Conservation (phyloP, 2,797 vertebrate genomes). For the Austrolebias charrua region DNA sequence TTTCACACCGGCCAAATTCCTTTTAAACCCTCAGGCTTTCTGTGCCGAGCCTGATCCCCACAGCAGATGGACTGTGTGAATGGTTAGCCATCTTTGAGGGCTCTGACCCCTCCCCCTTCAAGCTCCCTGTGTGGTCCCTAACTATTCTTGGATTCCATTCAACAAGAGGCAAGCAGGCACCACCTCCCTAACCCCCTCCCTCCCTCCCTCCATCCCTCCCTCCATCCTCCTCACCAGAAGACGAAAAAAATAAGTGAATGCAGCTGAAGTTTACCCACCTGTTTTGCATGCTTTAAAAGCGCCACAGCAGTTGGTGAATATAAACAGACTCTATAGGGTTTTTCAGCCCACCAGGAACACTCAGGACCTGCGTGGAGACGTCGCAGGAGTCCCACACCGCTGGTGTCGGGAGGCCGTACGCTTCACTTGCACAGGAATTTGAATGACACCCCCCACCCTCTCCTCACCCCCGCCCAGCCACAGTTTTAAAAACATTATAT, state of each 20-base stretch:
- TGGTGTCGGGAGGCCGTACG: conserved; percentile 27
- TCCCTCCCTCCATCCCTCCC: conserved; percentile 25
- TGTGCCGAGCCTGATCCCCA: conserved; percentile 82
- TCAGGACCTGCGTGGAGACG: conserved; percentile 55
- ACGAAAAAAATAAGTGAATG: conserved; percentile 79
- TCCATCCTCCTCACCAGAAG: conserved; percentile 69
- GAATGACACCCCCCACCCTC: conserved; percentile 3
- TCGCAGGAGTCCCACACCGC: conserved; percentile 43
- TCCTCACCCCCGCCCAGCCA: conserved; percentile 4
- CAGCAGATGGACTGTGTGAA: conserved; percentile 97
- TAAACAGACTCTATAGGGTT: conserved; percentile 75
- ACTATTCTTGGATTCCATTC: conserved; percentile 96
- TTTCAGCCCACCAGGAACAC: conserved; percentile 69
- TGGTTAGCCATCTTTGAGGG: conserved; percentile 94
- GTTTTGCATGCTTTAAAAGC: conserved; percentile 82
- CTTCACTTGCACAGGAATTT: conserved; percentile 32
- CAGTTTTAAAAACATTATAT: conserved; percentile 16
- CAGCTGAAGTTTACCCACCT: conserved; percentile 89
- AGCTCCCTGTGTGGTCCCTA: conserved; percentile 95
- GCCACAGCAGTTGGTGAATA: conserved; percentile 77
- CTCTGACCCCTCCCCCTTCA: conserved; percentile 82
- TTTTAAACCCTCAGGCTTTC: conserved; percentile 88
- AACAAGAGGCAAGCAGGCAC: conserved; percentile 87
- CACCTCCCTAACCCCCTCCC: conserved; percentile 72
- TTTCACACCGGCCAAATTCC: conserved; percentile 87